These are phyloP conservation scores for Palythoa grandiflora DNA, from an alignment of 92 coral and sea anemone species.

Conservation along the genomic window DNA sequence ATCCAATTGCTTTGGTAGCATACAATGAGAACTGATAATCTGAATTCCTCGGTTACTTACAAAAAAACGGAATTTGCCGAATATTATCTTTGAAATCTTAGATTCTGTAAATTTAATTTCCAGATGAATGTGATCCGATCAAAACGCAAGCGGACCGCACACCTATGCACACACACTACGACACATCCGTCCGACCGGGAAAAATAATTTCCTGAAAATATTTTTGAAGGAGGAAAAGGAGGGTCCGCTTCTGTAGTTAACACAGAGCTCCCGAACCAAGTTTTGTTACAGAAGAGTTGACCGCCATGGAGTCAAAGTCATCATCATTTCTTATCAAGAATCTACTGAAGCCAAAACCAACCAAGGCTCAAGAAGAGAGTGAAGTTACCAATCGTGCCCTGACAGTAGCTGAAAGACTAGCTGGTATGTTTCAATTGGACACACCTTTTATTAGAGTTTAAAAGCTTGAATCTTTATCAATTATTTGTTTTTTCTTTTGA, in stretches of 20 bases:
- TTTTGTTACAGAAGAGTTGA: slow-evolving; percentile 5
- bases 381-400: slow-evolving; percentile 43
- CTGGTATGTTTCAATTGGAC: slow-evolving; percentile 44
- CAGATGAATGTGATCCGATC: slow-evolving; percentile 41
- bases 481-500: slow-evolving; percentile 10
- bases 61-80: slow-evolving; percentile 41
- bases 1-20: slow-evolving; percentile 4
- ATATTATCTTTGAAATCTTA: slow-evolving; percentile 54
- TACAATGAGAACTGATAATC: slow-evolving; percentile 30
- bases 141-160: slow-evolving; percentile 45
- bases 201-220: slow-evolving; percentile 33
- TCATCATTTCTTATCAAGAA: slow-evolving; percentile 45
- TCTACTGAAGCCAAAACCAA: slow-evolving; percentile 36
- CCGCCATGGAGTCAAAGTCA: slow-evolving; percentile 41
- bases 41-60: slow-evolving; percentile 40
- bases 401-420: slow-evolving; percentile 45
- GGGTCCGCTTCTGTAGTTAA: slow-evolving; percentile 26
- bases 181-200: slow-evolving; percentile 52
- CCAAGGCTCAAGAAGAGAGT: slow-evolving; percentile 10
- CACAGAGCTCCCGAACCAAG: neutral
- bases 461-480: neutral
- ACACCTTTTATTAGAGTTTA: neutral
- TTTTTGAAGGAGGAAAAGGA: slow-evolving; percentile 44
- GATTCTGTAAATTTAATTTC: slow-evolving; percentile 43
- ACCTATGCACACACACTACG: slow-evolving; percentile 33